A percentile compares a stretch with the other conserved stretches of the same genome.
phyloP scores from a whole-genome alignment of 1,140 invertebrate species.

The Ctenoplectra terminalis region DNA sequence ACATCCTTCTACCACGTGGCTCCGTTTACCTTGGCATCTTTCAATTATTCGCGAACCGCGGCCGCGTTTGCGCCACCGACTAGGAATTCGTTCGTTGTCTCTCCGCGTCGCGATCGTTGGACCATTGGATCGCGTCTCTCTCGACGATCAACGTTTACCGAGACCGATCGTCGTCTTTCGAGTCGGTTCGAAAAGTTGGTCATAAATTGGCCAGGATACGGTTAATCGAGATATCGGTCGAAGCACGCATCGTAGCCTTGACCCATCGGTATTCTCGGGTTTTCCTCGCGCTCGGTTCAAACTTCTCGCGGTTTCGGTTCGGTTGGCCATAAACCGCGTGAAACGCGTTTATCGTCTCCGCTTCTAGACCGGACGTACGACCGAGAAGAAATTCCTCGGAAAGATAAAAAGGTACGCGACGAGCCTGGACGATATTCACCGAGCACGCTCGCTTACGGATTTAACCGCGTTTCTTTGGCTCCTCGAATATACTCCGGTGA shows the following conservation, averaged over 20 bases:
- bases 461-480: constrained; percentile 9
- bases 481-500: too few species aligned
- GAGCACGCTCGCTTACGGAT: constrained; percentile 7
- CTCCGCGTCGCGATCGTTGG: background rate
- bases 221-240: constrained; percentile 25
- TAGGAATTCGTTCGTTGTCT: background rate
- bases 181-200: constrained; percentile 36
- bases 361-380: background rate
- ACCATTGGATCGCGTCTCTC: too few species aligned
- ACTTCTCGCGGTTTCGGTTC: constrained; percentile 64
- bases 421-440: background rate
- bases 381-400: background rate
- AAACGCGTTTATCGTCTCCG: constrained; percentile 29
- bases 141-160: too few species aligned
- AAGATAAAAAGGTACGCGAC: too few species aligned
- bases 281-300: too few species aligned
- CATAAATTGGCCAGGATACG: constrained; percentile 49
- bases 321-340: constrained; percentile 45
- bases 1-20: constrained; percentile 49
- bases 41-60: background rate
- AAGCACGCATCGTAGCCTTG: constrained; percentile 54
- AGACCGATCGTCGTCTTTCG: too few species aligned
- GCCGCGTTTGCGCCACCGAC: background rate
- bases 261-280: constrained; percentile 62
- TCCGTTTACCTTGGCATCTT: constrained; percentile 38